Percentiles rank a stretch among this genome's conserved stretches.
Conservation (phyloP, 1,140 invertebrate species). For the Calephelis virginiensis region DNA sequence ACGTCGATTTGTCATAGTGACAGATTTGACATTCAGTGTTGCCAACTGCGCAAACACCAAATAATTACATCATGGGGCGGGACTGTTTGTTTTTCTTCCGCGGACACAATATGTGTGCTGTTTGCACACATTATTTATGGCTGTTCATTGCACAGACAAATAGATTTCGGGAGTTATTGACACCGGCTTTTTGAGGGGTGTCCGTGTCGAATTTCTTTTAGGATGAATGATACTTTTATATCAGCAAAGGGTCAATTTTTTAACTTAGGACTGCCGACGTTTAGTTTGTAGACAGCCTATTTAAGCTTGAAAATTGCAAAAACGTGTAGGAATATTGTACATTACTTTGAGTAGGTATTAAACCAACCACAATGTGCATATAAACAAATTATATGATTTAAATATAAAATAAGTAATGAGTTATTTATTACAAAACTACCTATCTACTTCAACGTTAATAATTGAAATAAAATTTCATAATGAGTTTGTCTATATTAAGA, state of each 20-base stretch:
- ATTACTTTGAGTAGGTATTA: too few species aligned
- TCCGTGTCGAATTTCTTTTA: constrained; percentile 12
- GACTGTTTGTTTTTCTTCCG: constrained; percentile 44
- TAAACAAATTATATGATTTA: too few species aligned
- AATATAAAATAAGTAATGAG: too few species aligned
- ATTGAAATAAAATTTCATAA: too few species aligned
- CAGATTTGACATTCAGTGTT: constrained; percentile 30
- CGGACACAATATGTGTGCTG: constrained; percentile 37
- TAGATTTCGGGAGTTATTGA: constrained; percentile 43
- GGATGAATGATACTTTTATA: neutral
- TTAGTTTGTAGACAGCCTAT: too few species aligned
- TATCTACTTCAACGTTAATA: too few species aligned
- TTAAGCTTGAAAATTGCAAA: too few species aligned
- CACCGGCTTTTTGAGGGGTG: constrained; percentile 32
- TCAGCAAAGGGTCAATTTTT: neutral
- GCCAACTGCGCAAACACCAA: constrained; percentile 48
- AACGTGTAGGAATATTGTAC: too few species aligned
- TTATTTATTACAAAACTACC: too few species aligned
- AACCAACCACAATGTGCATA: too few species aligned
- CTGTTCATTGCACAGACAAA: constrained; percentile 45
- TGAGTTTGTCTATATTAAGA: too few species aligned
- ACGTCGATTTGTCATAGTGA: constrained; percentile 35
- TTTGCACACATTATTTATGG: constrained; percentile 48
- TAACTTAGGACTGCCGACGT: neutral
- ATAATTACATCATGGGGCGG: constrained; percentile 36